Base-by-base conservation (phyloP, 2,113 vertebrate genomes). In the Dissostichus mawsoni region DNA sequence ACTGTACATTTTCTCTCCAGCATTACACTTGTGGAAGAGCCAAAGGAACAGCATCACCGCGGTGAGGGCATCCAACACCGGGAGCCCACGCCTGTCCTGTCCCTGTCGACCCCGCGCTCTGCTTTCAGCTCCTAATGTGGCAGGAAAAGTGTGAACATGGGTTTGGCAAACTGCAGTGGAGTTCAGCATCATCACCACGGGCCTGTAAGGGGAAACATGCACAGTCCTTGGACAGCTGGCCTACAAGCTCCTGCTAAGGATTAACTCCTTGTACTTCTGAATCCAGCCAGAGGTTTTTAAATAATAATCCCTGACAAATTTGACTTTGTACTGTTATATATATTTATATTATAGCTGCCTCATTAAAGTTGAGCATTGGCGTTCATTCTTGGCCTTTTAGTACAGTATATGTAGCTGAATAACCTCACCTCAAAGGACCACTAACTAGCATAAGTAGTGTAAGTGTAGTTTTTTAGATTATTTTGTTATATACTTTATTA, bases 61-160 rank as follows among this genome's bases (percentile, higher is more conserved):
- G 1, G 67, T 69, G 83, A 88, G 73, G 76, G 69, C 82, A 80
- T 92, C 81, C 85, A 87, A 84, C 78, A 61, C 75, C 23, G 1
- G 73, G 62, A 73, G 80, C 77, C 86, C 69, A 82, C 56, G 74
- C 74, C 84, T 85, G 75, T 87, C 81, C 82, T 68, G 82, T 83
- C 83, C 74, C 68, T 70, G 85, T 69, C 69, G 77, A 86, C 86
- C 85, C 68, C 29, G 53, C 23, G 47, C 74, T 76, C 73, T 67
- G 75, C 65, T 81, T 87, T 62, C 74, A 63, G 75, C 57, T 78
- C 64, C 68, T 82, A 82, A 89, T 88, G 80, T 92, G 89, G 82
- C 70, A 87, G 87, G 77, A 87, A 87, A 90, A 86, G 88, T 92
- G 92, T 87, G 88, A 93, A 92, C 88, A 85, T 61, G 73, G 84